Base-by-base conservation (phyloP, 2,113 vertebrate species). In the Zonotrichia leucophrys region DNA sequence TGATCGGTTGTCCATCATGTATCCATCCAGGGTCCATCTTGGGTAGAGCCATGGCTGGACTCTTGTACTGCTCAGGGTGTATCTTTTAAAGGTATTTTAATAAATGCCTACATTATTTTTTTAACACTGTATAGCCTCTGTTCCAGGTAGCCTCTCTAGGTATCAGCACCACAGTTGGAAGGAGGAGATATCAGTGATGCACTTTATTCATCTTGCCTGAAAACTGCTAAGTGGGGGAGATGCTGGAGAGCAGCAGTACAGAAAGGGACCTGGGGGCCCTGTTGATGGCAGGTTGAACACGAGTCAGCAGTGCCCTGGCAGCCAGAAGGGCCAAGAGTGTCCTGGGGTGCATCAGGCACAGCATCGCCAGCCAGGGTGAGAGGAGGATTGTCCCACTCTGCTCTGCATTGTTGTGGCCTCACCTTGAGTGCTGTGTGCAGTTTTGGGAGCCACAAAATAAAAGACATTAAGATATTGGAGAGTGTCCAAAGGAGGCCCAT, bases 331-430 rank as follows among this genome's bases (percentile, higher is more conserved):
- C 25, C 20, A 52, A 0, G 6, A 0, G 0, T 62, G 67, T 37
- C 16, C 67, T 25, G 33, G 12, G 20, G 25, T 0, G 6, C 47
- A 72, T 72, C 67, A 62, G 46, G 25, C 15, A 20, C 31, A 44
- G 31, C 37, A 42, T 6, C 0, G 0, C 20, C 79, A 83, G 37
- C 24, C 22, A 1, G 5, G 27, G 27, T 25, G n/a, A 12, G 5
- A 15, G 11, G 15, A 30, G 19, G 24, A 60, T 70, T 42, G 31
- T 50, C 20, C 15, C 0, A 0, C 37, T 50, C 12, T 60, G 31
- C 31, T 52, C 67, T 52, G 47, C 21, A 19, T 27, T 31, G 25
- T 16, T 4, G 10, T 4, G 2, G 56, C 67, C 25, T 42, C 56
- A 52, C 12, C 10, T 72, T 3, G 3, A 53, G 21, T 11, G 2